Conservation (phyloP, 2,888 invertebrate genomes). For the Machimus rusticus region DNA sequence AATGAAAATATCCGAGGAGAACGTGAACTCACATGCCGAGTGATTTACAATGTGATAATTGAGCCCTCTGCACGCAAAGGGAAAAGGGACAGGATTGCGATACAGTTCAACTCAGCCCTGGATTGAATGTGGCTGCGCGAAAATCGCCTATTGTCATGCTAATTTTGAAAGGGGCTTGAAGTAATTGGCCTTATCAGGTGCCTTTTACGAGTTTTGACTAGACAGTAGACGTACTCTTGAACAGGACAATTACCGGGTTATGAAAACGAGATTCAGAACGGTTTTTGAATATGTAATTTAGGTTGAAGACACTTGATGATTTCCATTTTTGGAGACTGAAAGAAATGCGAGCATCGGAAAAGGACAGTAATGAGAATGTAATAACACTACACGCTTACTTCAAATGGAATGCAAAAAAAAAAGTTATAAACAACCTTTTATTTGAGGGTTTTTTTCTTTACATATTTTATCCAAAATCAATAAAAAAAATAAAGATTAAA, state of each 20-base stretch:
- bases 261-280: not conserved
- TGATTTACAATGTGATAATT: constrained; percentile 32
- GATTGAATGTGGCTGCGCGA: not conserved
- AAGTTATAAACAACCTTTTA: not conserved
- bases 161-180: not conserved
- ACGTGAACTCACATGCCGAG: constrained; percentile 4
- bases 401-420: not conserved
- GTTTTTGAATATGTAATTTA: not conserved
- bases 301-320: not conserved
- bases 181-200: not conserved
- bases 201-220: not conserved
- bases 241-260: not conserved
- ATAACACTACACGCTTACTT: not conserved
- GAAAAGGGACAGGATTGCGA: not conserved
- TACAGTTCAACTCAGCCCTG: not conserved
- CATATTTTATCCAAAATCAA: too few species aligned
- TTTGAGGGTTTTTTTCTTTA: too few species aligned
- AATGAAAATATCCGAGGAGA: constrained; percentile 13
- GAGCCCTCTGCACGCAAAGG: not conserved
- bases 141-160: not conserved
- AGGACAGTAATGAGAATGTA: not conserved
- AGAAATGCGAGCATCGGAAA: not conserved
- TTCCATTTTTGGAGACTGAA: not conserved
- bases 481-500: too few species aligned
- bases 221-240: not conserved